Conservation (phyloP, 2,113 vertebrate species). For the Ascaphus truei region DNA sequence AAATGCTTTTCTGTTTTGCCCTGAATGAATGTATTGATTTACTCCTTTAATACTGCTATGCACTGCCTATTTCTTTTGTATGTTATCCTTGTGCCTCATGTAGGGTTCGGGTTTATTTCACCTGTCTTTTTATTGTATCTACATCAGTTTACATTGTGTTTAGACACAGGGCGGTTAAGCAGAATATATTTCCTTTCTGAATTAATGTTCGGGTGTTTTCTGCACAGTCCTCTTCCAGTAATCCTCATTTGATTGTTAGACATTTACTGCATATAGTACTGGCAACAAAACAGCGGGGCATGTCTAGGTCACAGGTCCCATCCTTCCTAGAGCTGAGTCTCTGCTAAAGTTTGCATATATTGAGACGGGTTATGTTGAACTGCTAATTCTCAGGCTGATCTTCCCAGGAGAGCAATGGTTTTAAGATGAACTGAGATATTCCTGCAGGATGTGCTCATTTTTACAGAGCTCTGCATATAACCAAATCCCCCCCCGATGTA, state of each 20-base stretch:
- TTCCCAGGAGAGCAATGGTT: too few relatives aligned
- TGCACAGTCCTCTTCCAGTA: constrained; percentile 1
- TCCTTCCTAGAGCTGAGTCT: too few relatives aligned
- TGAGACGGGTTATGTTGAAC: not conserved
- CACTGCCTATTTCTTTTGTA: not conserved
- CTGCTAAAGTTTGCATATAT: not conserved
- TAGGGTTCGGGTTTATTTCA: not conserved
- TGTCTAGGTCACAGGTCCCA: not conserved
- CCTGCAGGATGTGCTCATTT: too few relatives aligned
- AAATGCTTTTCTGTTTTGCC: not conserved
- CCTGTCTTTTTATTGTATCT: not conserved
- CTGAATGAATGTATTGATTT: not conserved
- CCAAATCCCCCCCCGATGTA: too few relatives aligned
- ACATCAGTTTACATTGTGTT: not conserved
- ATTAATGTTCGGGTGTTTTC: not conserved
- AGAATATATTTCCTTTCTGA: not conserved
- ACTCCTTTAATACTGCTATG: not conserved
- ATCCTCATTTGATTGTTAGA: not conserved
- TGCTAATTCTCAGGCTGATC: not conserved
- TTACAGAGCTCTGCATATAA: too few relatives aligned
- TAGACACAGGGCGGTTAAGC: not conserved
- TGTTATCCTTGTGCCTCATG: too few relatives aligned
- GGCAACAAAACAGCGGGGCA: not conserved
- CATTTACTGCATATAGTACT: not conserved
- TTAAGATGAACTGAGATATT: too few relatives aligned